phyloP scores from a whole-genome alignment of 1,140 invertebrate species.

The Latrodectus geometricus region DNA sequence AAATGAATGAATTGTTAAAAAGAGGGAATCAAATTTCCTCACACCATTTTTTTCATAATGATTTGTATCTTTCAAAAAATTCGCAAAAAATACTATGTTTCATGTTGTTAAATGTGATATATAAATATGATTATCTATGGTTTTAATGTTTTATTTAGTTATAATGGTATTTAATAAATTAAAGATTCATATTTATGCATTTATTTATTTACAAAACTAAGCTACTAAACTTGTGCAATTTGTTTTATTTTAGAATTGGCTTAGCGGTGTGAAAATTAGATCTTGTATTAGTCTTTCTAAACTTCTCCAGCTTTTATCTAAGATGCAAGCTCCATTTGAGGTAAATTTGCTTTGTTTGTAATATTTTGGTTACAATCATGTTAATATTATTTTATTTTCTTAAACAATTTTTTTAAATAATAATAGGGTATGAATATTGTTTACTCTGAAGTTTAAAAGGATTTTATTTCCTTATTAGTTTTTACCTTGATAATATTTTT shows the following conservation, averaged over 20 bases:
- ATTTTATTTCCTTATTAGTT: no score
- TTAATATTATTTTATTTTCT: no score
- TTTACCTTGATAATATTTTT: no score
- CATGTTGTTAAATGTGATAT: neutral
- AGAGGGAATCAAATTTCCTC: no score
- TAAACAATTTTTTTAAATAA: no score
- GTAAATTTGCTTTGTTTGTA: neutral
- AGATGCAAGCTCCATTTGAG: neutral
- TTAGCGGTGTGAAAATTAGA: neutral
- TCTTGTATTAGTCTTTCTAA: neutral
- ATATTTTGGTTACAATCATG: no score
- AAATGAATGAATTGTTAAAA: no score
- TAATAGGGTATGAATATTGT: no score
- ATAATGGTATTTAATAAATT: neutral
- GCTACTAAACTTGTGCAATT: no score
- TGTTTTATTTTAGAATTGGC: neutral
- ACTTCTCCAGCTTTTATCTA: neutral
- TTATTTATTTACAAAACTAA: neutral
- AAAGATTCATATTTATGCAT: neutral
- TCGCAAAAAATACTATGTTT: neutral
- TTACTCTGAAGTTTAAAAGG: no score
- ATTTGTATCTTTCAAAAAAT: neutral
- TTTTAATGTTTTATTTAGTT: neutral
- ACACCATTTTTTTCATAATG: no score
- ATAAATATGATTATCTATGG: neutral